Evolutionary conservation across 2,888 invertebrate species (phyloP).

Genomic region (Nebria brevicollis): DNA sequence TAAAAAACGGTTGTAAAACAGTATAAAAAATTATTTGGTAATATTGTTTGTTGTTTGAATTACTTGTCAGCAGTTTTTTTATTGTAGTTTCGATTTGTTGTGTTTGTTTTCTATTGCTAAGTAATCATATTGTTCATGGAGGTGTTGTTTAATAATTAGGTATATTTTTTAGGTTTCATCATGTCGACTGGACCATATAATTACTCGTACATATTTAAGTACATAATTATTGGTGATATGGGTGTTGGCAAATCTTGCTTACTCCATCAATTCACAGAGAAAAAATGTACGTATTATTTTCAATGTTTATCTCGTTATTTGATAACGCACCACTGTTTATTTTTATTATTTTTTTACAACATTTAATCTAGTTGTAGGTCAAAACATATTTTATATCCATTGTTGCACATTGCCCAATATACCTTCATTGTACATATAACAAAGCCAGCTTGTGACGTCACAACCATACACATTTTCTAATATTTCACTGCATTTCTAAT

Average conservation of each 20-base stretch:
- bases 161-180: slow-evolving; percentile 58
- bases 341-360: slow-evolving; percentile 6
- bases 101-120: slow-evolving; percentile 6
- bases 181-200: slow-evolving; percentile 98
- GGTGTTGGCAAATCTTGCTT: slow-evolving; percentile 99
- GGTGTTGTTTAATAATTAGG: background rate
- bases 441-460: background rate
- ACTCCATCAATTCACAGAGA: slow-evolving; percentile 99
- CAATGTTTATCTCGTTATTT: background rate
- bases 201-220: slow-evolving; percentile 99
- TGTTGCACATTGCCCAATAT: too few species aligned
- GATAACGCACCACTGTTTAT: background rate
- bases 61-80: background rate
- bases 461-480: background rate
- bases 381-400: too few species aligned
- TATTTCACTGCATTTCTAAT: too few species aligned
- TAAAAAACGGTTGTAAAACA: background rate
- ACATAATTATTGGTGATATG: slow-evolving; percentile 99
- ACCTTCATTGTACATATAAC: too few species aligned
- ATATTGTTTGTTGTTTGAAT: background rate
- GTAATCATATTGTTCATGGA: slow-evolving; percentile 14
- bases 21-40: too few species aligned
- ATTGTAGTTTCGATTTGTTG: background rate
- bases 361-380: background rate
- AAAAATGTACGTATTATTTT: slow-evolving; percentile 88